phyloP scores from a whole-genome alignment of 2,797 vertebrate genomes.

The Myotis findleyi region DNA sequence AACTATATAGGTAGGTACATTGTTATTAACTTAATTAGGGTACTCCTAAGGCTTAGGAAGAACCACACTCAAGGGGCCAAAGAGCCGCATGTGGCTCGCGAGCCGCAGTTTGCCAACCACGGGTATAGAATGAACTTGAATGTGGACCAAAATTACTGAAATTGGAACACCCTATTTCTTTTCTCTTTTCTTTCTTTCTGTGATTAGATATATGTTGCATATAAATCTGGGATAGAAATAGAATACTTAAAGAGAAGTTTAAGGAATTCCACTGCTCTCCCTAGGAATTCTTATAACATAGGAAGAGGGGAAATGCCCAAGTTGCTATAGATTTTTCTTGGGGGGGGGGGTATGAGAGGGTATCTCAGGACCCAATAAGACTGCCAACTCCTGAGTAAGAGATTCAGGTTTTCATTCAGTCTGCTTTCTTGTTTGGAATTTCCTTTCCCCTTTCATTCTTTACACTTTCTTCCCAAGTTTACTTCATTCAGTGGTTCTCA shows the following conservation, averaged over 20 bases:
- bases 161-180: neutral
- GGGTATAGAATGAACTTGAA: neutral
- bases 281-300: neutral
- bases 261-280: neutral
- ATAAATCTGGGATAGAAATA: neutral
- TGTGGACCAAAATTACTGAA: neutral
- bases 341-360: too few relatives aligned
- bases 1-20: too few relatives aligned
- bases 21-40: too few relatives aligned
- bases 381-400: neutral
- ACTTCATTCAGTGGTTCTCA: neutral
- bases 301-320: neutral
- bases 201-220: neutral
- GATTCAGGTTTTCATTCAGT: neutral
- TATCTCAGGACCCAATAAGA: neutral
- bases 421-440: neutral
- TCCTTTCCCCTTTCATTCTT: neutral
- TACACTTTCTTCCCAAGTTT: neutral
- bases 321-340: neutral
- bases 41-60: too few relatives aligned
- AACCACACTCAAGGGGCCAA: too few relatives aligned
- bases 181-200: neutral
- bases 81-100: too few relatives aligned
- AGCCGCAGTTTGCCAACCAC: too few relatives aligned
- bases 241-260: neutral